phyloP scores from a whole-genome alignment of 1,140 invertebrate species.

The Whitmania pigra region DNA sequence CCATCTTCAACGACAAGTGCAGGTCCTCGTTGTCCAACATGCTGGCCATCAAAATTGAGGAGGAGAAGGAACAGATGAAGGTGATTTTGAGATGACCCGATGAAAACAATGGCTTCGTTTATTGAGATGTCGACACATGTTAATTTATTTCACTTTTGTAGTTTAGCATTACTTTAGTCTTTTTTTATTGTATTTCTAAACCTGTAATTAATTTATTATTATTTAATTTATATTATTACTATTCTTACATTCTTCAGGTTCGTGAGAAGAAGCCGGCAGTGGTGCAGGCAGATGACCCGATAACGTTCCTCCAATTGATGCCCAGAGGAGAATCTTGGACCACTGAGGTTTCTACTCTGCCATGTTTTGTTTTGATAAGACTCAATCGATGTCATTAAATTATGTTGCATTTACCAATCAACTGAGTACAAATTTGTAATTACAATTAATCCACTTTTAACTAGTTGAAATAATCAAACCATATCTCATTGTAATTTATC shows the following conservation, averaged over 20 bases:
- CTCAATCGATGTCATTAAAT: too few species aligned
- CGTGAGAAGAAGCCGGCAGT: conserved; percentile 53
- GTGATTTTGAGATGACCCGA: conserved; percentile 24
- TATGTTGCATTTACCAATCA: too few species aligned
- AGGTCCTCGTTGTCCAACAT: conserved; percentile 68
- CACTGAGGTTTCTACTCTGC: conserved; percentile 48
- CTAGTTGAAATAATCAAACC: too few species aligned
- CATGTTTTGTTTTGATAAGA: too few species aligned
- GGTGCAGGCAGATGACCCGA: conserved; percentile 73
- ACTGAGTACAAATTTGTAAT: too few species aligned
- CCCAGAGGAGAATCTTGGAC: conserved; percentile 52
- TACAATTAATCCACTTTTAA: too few species aligned
- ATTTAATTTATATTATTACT: conserved; percentile 19
- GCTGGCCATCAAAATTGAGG: conserved; percentile 66
- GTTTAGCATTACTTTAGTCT: too few species aligned
- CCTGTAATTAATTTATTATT: not conserved
- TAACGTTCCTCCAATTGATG: conserved; percentile 69
- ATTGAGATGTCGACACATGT: not conserved
- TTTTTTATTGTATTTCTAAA: too few species aligned
- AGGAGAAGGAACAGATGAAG: conserved; percentile 51
- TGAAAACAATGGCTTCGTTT: not conserved
- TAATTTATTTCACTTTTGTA: too few species aligned
- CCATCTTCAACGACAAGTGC: conserved; percentile 66
- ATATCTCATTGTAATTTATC: too few species aligned
- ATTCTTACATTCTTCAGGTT: conserved; percentile 36